Evolutionary conservation across 2,113 vertebrate genomes (phyloP).

Genomic region (Scartelaos histophorus): DNA sequence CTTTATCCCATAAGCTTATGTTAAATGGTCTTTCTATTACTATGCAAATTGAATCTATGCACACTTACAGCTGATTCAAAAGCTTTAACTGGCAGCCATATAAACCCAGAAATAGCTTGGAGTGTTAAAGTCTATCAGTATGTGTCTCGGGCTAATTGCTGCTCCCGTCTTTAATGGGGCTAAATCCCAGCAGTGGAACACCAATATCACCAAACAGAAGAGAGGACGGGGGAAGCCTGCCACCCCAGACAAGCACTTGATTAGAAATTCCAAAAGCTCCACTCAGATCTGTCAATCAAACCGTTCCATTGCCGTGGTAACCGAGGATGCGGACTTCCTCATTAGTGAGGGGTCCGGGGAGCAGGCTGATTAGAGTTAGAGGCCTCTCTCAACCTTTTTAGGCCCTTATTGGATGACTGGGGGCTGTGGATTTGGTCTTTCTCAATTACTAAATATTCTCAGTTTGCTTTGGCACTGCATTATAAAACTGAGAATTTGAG

Average conservation of each 20-base stretch:
- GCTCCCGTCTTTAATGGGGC: slow-evolving; percentile 20
- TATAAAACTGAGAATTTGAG: neutral
- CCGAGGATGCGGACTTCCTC: slow-evolving; percentile 28
- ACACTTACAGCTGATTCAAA: neutral
- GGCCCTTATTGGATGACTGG: slow-evolving; percentile 5
- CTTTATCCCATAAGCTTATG: slow-evolving; percentile 24
- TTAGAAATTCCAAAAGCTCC: slow-evolving; percentile 63
- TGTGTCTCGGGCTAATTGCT: slow-evolving; percentile 50
- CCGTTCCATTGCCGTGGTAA: slow-evolving; percentile 51
- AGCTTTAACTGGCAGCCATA: neutral
- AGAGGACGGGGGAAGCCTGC: slow-evolving; percentile 41
- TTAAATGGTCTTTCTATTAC: slow-evolving; percentile 37
- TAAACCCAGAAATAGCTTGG: slow-evolving; percentile 14
- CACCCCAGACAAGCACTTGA: slow-evolving; percentile 60
- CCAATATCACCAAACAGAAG: slow-evolving; percentile 42
- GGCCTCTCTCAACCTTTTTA: slow-evolving; percentile 28
- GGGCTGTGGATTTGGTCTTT: neutral
- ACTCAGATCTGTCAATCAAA: slow-evolving; percentile 61
- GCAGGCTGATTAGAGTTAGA: slow-evolving; percentile 53
- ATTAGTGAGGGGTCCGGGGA: slow-evolving; percentile 17
- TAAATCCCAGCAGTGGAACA: slow-evolving; percentile 52
- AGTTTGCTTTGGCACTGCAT: neutral
- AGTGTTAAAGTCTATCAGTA: slow-evolving; percentile 39
- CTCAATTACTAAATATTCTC: slow-evolving; percentile 14
- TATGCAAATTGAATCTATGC: slow-evolving; percentile 46